A percentile compares a stretch with the other conserved stretches of the same genome.
phyloP scores from a whole-genome alignment of 2,113 vertebrate genomes.

The Campylomormyrus tamandua region DNA sequence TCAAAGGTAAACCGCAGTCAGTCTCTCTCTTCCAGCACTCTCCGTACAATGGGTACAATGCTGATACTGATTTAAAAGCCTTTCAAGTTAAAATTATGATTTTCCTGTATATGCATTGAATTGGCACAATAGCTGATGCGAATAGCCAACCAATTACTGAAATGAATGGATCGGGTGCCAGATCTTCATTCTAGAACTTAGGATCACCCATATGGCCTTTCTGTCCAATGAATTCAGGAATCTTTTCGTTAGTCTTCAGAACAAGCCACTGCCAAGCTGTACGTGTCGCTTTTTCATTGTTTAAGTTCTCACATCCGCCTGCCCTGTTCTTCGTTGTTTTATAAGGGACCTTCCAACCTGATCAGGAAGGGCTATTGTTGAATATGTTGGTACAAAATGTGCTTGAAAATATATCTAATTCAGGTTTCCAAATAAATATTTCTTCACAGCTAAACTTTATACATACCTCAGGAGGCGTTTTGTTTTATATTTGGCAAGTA shows the following conservation, averaged over 20 bases:
- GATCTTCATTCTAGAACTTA: neutral
- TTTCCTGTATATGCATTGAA: neutral
- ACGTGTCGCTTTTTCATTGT: neutral
- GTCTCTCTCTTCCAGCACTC: neutral
- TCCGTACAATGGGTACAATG: neutral
- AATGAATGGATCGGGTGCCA: neutral
- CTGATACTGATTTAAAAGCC: neutral
- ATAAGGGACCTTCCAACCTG: neutral
- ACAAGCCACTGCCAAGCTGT: neutral
- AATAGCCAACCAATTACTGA: neutral
- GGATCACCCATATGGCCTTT: neutral
- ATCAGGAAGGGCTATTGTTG: neutral
- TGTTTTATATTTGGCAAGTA: conserved; percentile 44
- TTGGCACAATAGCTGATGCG: neutral
- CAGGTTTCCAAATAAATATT: neutral
- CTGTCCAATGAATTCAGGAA: neutral
- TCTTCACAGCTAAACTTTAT: neutral
- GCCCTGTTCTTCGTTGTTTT: neutral
- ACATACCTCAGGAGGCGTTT: neutral
- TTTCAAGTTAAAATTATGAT: neutral
- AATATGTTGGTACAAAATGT: neutral
- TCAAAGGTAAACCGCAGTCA: conserved; percentile 1
- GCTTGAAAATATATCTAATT: neutral
- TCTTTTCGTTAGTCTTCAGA: neutral
- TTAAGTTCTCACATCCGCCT: neutral